phyloP scores from a whole-genome alignment of 1,140 invertebrate species.

The Eumeta japonica region DNA sequence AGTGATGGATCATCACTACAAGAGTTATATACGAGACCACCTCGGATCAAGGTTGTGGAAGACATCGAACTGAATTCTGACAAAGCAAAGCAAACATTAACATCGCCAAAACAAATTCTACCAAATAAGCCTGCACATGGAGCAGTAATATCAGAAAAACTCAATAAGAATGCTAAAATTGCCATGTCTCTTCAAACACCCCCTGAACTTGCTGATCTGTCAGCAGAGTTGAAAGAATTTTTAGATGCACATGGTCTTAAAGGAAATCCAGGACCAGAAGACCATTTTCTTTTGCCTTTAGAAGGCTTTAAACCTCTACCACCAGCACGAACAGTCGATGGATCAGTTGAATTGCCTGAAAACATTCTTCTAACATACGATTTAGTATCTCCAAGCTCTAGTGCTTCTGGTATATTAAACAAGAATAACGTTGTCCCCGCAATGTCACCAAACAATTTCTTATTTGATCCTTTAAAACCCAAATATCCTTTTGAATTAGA shows the following conservation, averaged over 20 bases:
- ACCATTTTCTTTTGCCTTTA: constrained; percentile 39
- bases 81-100: constrained; percentile 23
- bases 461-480: constrained; percentile 37
- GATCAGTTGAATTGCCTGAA: constrained; percentile 40
- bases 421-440: constrained; percentile 12
- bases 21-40: constrained; percentile 46
- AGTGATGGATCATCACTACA: constrained; percentile 45
- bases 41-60: constrained; percentile 33
- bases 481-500: constrained; percentile 41
- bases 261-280: constrained; percentile 29
- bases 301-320: constrained; percentile 47
- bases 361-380: constrained; percentile 45
- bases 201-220: not conserved
- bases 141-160: constrained; percentile 16
- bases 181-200: not conserved
- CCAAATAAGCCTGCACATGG: not conserved
- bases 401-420: too few species aligned
- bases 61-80: constrained; percentile 37
- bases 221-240: constrained; percentile 30
- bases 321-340: constrained; percentile 39
- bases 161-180: constrained; percentile 8
- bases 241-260: constrained; percentile 39
- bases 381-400: constrained; percentile 28
- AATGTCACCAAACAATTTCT: constrained; percentile 25
- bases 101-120: not conserved